phyloP scores from a whole-genome alignment of 2,888 invertebrate genomes.

The Drosophila greeni region DNA sequence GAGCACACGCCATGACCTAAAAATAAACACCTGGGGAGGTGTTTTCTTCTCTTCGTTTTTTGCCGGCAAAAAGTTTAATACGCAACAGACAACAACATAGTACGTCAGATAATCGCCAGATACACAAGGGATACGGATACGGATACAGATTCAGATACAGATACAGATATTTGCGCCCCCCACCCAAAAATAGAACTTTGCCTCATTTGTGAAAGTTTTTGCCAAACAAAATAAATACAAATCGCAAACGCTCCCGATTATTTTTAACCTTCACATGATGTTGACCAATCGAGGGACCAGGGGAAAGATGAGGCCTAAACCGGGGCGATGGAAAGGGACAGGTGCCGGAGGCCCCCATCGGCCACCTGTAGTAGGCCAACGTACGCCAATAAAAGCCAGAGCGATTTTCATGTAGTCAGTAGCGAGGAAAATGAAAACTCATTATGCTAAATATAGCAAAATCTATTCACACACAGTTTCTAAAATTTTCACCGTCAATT shows the following conservation, averaged over 20 bases:
- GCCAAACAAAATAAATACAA: constrained; percentile 55
- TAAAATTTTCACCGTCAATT: constrained; percentile 26
- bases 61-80: constrained; percentile 61
- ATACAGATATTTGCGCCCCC: constrained; percentile 28
- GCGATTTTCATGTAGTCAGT: constrained; percentile 30
- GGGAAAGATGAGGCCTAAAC: neutral
- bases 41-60: constrained; percentile 40
- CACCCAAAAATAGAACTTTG: constrained; percentile 69
- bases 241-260: constrained; percentile 46
- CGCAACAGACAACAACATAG: constrained; percentile 58
- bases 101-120: constrained; percentile 62
- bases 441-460: constrained; percentile 67
- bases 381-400: constrained; percentile 41
- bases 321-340: constrained; percentile 3
- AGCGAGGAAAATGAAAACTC: constrained; percentile 59
- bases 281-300: constrained; percentile 17
- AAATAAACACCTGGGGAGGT: constrained; percentile 55
- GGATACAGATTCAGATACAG: constrained; percentile 23
- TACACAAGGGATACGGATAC: constrained; percentile 39
- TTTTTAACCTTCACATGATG: constrained; percentile 65
- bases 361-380: constrained; percentile 68
- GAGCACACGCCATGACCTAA: constrained; percentile 67
- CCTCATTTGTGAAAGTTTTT: constrained; percentile 68
- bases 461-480: constrained; percentile 41
- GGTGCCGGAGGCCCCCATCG: neutral